These are phyloP conservation scores for Ivindomyrus marchei DNA, from an alignment of 2,113 vertebrate species.

Conservation along the genomic window DNA sequence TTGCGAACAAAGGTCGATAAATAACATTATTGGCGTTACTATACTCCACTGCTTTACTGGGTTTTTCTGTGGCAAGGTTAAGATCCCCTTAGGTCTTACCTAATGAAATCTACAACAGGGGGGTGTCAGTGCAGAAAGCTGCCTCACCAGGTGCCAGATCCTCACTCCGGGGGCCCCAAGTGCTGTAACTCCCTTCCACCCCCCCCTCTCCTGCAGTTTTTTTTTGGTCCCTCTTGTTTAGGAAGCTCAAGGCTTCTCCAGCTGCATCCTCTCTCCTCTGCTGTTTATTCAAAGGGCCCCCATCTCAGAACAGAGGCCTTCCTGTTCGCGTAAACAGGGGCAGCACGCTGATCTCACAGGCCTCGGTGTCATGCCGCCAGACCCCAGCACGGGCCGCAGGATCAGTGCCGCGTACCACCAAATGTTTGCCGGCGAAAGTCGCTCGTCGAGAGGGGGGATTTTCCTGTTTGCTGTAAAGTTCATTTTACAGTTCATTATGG, in stretches of 20 bases:
- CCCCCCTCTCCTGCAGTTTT: conserved; percentile 9
- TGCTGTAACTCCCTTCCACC: not conserved
- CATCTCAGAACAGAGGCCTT: conserved; percentile 31
- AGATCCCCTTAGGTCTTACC: not conserved
- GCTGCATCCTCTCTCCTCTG: conserved; percentile 40
- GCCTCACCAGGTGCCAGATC: conserved; percentile 3
- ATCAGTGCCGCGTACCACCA: not conserved
- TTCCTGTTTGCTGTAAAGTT: not conserved
- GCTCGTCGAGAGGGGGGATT: not conserved
- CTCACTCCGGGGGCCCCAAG: not conserved
- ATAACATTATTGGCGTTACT: not conserved
- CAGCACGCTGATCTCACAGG: not conserved
- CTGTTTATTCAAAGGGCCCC: conserved; percentile 32
- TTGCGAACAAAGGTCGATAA: not conserved
- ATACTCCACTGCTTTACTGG: not conserved
- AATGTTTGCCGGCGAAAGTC: not conserved
- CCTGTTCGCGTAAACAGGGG: conserved; percentile 17
- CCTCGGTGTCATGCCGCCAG: not conserved
- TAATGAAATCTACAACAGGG: not conserved
- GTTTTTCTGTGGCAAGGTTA: not conserved
- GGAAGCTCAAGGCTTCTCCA: conserved; percentile 37
- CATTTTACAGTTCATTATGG: not conserved
- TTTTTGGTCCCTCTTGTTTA: conserved; percentile 23
- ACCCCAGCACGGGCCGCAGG: not conserved
- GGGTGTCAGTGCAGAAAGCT: not conserved